phyloP scores from a whole-genome alignment of 2,888 invertebrate genomes.

The Mycogona germanica region DNA sequence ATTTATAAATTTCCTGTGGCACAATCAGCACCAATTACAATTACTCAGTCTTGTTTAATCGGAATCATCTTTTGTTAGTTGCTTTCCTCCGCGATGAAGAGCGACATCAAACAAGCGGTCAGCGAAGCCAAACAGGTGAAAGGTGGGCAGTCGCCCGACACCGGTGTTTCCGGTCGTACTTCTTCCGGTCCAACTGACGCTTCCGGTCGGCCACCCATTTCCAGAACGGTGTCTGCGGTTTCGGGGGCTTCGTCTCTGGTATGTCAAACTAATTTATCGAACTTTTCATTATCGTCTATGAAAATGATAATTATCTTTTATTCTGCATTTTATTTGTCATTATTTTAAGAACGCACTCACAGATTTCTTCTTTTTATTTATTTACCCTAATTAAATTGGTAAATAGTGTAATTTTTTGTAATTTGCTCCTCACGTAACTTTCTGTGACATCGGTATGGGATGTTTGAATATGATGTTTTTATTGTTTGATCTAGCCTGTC shows the following conservation, averaged over 20 bases:
- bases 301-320: no score
- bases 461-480: background rate
- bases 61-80: constrained; percentile 48
- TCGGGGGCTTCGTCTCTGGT: constrained; percentile 19
- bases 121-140: constrained; percentile 35
- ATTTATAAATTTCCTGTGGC: background rate
- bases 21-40: constrained; percentile 1
- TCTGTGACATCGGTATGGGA: background rate
- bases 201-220: constrained; percentile 21
- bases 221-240: constrained; percentile 21
- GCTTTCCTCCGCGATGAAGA: constrained; percentile 63
- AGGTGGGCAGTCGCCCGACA: constrained; percentile 28
- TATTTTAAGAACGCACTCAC: no score
- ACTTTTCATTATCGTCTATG: no score
- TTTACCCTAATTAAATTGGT: background rate
- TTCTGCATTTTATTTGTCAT: no score
- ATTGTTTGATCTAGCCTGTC: constrained; percentile 9
- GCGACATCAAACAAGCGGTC: constrained; percentile 50
- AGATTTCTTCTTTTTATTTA: background rate
- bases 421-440: no score
- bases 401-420: background rate
- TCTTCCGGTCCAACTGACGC: constrained; percentile 22
- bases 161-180: constrained; percentile 26
- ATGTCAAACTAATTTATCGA: no score
- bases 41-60: constrained; percentile 14